Base-by-base conservation (phyloP, 2,888 invertebrate species). In the Drosophila atripex region DNA sequence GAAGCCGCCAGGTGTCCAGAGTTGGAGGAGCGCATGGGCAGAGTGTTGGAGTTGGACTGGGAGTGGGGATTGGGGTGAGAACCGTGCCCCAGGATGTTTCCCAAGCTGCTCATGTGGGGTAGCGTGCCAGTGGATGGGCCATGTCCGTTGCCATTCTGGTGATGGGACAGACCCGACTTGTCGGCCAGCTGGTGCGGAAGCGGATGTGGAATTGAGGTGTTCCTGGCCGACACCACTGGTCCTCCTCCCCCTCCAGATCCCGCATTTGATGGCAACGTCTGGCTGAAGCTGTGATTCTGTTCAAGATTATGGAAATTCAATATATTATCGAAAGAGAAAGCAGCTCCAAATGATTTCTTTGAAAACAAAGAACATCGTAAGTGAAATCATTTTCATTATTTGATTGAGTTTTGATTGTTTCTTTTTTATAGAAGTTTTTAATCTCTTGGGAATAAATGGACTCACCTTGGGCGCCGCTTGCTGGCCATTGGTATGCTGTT, bases 121-220 rank as follows among this genome's bases (percentile, higher is more conserved):
- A 88, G 21, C 1, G 70, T 53, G 12, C 68, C 70, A 4, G 49
- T 57, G 18, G 59, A 57, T 25, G 50, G 8, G 12, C 46, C 61
- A 70, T 61, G 50, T 39, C 52, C 64, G 32, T 43, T 59, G 66
- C 32, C 51, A 32, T 39, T 64, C 45, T 76, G 88, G 38, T 70
- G 79, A 12, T 86, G 74, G 1, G 70, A 7, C 66, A 85, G 35
- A 8, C 71, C 21, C 8, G 71, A 46, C 69, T 89, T 89, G 28
- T 89, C 89, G 74, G 83, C 78, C 61, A 91, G 85, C 75, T 91
- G 89, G 76, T 92, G 91, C 68, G 90, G 92, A 76, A 89, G 89
- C 88, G 90, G 93, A 90, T 91, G 93, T 77, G 92, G 90, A 77
- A 92, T 90, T 72, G 92, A 90, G 60, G 91, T 90, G 77, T 92